Base-by-base conservation (phyloP, 1,140 invertebrate genomes). In the Drosophila ohnishii region DNA sequence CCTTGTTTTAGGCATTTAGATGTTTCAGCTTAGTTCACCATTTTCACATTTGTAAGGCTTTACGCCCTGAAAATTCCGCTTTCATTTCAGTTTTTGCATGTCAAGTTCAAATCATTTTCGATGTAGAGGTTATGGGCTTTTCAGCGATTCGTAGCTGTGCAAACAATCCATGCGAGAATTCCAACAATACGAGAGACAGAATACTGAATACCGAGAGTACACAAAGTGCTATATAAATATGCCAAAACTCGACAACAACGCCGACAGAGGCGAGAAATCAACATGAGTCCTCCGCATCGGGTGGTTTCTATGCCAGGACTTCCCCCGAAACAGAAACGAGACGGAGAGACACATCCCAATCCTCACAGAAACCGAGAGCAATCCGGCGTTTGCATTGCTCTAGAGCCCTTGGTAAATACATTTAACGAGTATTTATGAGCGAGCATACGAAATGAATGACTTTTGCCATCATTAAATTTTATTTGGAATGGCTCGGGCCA, bases 401-500 rank as follows among this genome's bases (percentile, higher is more conserved):
- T 73, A 81, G 60, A 81, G 62, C 61, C 59, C 79, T 83, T 79
- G 77, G 80, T 71, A 83, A 83, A 83, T 79, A 83, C 75, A 83
- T 83, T 83, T 83, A 79, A 83, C 75, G 75, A 79, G 80, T 83
- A 83, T 83, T 83, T 83, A 83, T 83, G 80, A 83, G 80, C 57
- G 80, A 71, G 80, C 80, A 83, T 84, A 79, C 75, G 71, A 83
- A 83, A 83, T 83, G 80, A 83, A 83, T 84, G 80, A 83, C 80
- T 83, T 83, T 70, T 75, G 80, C 65, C 80, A 83, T 83, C 80
- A 83, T 83, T 83, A 83, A 83, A 83, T 83, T 83, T 76, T 75
- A 83, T 83, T 83, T 62, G 65, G 59, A 63, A 75, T 61, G 59
- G 66, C 61, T 63, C 42, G 48, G 48, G 58, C 79, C 63, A 64